phyloP scores from a whole-genome alignment of 2,113 vertebrate species.

The Oryzias javanicus region DNA sequence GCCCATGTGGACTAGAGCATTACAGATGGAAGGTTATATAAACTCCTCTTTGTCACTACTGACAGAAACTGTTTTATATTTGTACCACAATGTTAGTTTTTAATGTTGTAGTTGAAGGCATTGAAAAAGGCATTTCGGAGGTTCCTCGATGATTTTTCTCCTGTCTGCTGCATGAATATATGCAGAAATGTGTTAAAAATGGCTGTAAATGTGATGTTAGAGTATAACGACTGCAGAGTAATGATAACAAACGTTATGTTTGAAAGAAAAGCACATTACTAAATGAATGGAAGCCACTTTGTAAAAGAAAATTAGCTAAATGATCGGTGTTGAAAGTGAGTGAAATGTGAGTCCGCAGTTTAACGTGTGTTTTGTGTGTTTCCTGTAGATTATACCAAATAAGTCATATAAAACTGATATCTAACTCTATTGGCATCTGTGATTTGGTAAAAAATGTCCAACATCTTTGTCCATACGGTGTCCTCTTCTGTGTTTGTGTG shows the following conservation, averaged over 20 bases:
- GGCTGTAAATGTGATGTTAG: constrained; percentile 23
- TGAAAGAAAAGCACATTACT: background rate
- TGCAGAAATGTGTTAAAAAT: constrained; percentile 25
- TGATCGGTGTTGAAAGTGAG: constrained; percentile 1
- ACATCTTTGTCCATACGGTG: constrained; percentile 3
- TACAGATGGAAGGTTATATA: background rate
- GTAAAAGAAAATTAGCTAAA: constrained; percentile 1
- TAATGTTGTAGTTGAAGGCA: constrained; percentile 5
- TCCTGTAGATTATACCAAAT: constrained; percentile 8
- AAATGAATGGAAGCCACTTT: background rate
- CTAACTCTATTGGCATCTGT: constrained; percentile 22
- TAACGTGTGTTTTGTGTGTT: constrained; percentile 3
- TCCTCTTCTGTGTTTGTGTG: constrained; percentile 17
- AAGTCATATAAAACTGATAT: constrained; percentile 3
- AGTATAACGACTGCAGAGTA: background rate
- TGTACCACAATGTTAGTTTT: constrained; percentile 2
- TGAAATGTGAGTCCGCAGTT: background rate
- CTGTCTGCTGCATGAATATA: constrained; percentile 7
- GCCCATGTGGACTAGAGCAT: too few species aligned
- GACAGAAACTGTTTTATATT: constrained; percentile 1
- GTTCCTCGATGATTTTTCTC: background rate
- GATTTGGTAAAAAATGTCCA: constrained; percentile 33
- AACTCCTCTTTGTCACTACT: background rate
- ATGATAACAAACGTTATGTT: background rate
- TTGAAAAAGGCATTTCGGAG: background rate